Base-by-base conservation (phyloP, 2,888 invertebrate species). In the Tigriopus californicus region DNA sequence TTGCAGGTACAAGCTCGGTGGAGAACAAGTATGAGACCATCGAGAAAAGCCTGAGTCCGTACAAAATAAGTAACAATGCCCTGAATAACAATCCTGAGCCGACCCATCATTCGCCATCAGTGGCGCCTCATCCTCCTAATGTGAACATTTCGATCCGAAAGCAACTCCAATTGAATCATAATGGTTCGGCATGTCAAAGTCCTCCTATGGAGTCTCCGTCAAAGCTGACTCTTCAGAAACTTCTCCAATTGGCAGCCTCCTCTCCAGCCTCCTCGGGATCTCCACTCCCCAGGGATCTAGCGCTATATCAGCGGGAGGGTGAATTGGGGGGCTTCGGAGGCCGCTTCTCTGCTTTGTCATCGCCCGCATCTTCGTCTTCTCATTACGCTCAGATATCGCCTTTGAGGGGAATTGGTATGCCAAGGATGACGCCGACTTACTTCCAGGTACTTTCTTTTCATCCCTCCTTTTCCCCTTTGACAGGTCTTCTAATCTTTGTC, bases 1-100 rank as follows among this genome's bases (percentile, higher is more conserved):
- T 33, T 33, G 3, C 33, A 33, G 33, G 33, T 33, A 33, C 54
- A 40, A 40, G 41, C 6, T 41, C 54, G 2, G 41, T 18, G 15
- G 54, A 54, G 41, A 54, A 54, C 41, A 54, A 54, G 42, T 54
- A 54, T 54, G 54, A 54, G 41, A 54, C 54, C 5, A 54, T 54
- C 10, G 54, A 41, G 15, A 40, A 54, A 22, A 54, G 54, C 41
- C 18, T 54, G 8, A n/a, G 24, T n/a, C 54, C 54, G 10, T 54
- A 54, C 41, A 54, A 54, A 41, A 54, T 54, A 1, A 15, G 22
- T 11, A 15, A 18, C 15, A 15, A 22, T 22, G 15, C 8, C 8
- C 10, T 47, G n/a, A 47, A 47, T 3, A 33, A 33, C 33, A 33
- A 33, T 33, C 33, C 33, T 33, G 33, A 33, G 33, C 33, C 33